These are phyloP conservation scores for Pyrrhopygopsis socrates DNA, from an alignment of 2,888 invertebrate genomes.

Conservation along the genomic window DNA sequence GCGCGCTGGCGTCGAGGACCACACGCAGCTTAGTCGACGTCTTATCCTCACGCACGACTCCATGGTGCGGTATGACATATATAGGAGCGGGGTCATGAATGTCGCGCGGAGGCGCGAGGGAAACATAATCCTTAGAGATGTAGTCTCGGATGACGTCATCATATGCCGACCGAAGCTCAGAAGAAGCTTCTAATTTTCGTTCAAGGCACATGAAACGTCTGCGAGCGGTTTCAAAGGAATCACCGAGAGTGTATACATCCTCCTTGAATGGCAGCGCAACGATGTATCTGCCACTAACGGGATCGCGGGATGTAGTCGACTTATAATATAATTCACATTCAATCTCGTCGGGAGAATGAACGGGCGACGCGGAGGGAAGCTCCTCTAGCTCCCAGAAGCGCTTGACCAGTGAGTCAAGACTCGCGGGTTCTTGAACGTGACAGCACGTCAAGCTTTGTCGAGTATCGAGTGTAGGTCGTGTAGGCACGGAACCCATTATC, in stretches of 20 bases:
- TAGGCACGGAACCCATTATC: conserved; percentile 60
- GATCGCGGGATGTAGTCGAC: conserved; percentile 49
- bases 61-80: conserved; percentile 34
- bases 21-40: conserved; percentile 12
- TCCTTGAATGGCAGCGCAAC: conserved; percentile 58
- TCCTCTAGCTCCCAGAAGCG: conserved; percentile 47
- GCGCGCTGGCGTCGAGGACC: conserved; percentile 33
- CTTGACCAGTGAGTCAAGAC: conserved; percentile 30
- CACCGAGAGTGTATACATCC: conserved; percentile 49
- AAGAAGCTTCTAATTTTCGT: conserved; percentile 47
- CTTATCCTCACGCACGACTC: conserved; percentile 1
- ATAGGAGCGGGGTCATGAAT: conserved; percentile 25
- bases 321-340: conserved; percentile 63
- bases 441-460: conserved; percentile 27
- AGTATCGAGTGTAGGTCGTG: background rate
- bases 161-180: conserved; percentile 43
- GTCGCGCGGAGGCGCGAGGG: conserved; percentile 1
- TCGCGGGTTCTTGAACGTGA: background rate
- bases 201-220: conserved; percentile 59
- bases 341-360: conserved; percentile 36
- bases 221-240: conserved; percentile 42
- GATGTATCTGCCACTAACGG: conserved; percentile 44
- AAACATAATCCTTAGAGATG: conserved; percentile 5
- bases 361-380: conserved; percentile 23
- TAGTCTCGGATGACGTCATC: conserved; percentile 58